These are phyloP conservation scores for Sitta carolinensis DNA, from an alignment of 2,797 vertebrate species.

Conservation along the genomic window DNA sequence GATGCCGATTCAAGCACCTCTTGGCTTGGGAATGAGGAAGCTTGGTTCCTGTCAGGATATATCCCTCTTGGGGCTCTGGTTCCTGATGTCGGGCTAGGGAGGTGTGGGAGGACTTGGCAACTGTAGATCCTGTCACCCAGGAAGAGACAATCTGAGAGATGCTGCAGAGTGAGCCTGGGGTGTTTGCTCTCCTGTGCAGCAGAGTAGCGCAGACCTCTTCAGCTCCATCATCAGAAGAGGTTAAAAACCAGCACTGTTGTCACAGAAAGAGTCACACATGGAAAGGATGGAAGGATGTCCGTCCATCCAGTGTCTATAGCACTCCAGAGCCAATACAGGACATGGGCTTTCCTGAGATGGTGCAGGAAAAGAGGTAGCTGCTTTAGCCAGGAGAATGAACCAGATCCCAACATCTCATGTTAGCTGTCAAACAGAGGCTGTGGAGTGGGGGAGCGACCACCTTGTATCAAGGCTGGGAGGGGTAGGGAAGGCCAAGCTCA, in stretches of 20 bases:
- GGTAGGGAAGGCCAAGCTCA: neutral
- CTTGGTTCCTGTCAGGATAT: neutral
- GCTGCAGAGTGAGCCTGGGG: neutral
- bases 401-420: rapidly evolving
- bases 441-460: rapidly evolving
- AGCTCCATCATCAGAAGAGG: rapidly evolving
- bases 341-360: neutral
- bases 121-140: neutral
- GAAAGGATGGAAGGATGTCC: neutral
- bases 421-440: neutral
- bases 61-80: neutral
- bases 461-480: neutral
- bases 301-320: neutral
- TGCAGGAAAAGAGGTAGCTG: neutral
- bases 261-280: neutral
- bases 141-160: neutral
- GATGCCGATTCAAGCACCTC: neutral
- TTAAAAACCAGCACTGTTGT: neutral
- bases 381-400: neutral
- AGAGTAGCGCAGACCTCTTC: neutral
- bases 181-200: neutral
- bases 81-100: neutral
- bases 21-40: neutral
- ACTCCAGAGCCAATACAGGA: neutral
- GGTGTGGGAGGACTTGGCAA: neutral